A percentile compares a stretch with the other conserved stretches of the same genome.
These are phyloP conservation scores for Trachelus iudaicus DNA, from an alignment of 2,888 invertebrate species.

Conservation along the genomic window DNA sequence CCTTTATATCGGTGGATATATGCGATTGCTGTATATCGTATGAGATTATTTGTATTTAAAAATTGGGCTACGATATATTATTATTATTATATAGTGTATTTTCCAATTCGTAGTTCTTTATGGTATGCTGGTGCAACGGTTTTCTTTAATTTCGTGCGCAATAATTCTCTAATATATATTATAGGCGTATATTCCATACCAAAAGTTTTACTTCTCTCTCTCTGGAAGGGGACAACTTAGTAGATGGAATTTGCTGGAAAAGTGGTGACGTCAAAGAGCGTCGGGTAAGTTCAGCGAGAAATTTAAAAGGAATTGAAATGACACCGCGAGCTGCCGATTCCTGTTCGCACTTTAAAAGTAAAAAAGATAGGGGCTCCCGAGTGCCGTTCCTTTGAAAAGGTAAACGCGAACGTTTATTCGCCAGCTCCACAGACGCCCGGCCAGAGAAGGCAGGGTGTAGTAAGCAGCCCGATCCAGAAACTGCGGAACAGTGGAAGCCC, in stretches of 20 bases:
- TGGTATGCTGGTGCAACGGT: not conserved
- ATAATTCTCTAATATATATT: not conserved
- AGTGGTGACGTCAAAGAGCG: not conserved
- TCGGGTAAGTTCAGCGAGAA: not conserved
- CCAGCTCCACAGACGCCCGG: not conserved
- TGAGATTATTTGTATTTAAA: not conserved
- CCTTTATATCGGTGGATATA: not conserved
- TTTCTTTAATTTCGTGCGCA: not conserved
- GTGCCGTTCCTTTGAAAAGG: slow-evolving; percentile 9
- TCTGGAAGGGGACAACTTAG: not conserved
- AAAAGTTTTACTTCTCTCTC: not conserved
- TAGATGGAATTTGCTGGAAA: not conserved
- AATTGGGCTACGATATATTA: not conserved
- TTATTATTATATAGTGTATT: too few relatives aligned
- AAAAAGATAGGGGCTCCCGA: not conserved
- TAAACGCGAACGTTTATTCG: slow-evolving; percentile 21
- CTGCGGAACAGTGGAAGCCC: slow-evolving; percentile 10
- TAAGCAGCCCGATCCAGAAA: slow-evolving; percentile 12
- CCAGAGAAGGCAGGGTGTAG: not conserved
- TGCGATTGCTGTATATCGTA: not conserved
- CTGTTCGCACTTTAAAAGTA: not conserved
- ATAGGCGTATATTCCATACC: not conserved
- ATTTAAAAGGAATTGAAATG: not conserved
- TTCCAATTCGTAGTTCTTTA: not conserved
- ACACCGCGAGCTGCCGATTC: not conserved